Conservation (phyloP, 2,113 vertebrate genomes). For the Forbesichthys agassizii region DNA sequence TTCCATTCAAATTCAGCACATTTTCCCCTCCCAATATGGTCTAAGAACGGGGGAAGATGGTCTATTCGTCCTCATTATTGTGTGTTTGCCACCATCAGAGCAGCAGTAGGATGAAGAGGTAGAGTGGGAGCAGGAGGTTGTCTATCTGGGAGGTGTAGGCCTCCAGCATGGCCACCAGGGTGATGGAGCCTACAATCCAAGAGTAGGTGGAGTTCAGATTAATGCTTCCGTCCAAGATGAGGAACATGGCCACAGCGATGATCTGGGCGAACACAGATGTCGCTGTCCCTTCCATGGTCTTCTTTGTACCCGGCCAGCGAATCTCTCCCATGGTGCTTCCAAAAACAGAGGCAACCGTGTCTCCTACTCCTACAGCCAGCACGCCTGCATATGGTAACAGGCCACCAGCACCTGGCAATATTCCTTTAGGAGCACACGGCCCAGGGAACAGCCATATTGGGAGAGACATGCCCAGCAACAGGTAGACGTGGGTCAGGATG, state of each 20-base stretch:
- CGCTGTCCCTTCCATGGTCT: constrained; percentile 95
- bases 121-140: constrained; percentile 93
- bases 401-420: constrained; percentile 80
- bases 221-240: constrained; percentile 88
- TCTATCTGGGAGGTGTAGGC: constrained; percentile 96
- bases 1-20: not conserved
- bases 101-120: constrained; percentile 93
- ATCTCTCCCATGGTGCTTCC: constrained; percentile 93
- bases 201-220: constrained; percentile 90
- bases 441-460: constrained; percentile 93
- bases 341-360: constrained; percentile 89
- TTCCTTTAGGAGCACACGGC: constrained; percentile 84
- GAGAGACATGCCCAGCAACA: constrained; percentile 93
- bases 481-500: constrained; percentile 95
- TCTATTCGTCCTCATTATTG: not conserved
- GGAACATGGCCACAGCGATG: constrained; percentile 91
- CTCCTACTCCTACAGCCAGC: constrained; percentile 91
- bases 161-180: constrained; percentile 90
- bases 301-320: constrained; percentile 95
- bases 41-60: not conserved
- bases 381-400: constrained; percentile 92
- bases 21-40: not conserved
- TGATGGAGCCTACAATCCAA: constrained; percentile 90
- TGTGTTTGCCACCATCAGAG: constrained; percentile 67
- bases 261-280: constrained; percentile 95